phyloP scores from a whole-genome alignment of 64 coral and sea anemone genomes.

The Stichodactyla mertensii region DNA sequence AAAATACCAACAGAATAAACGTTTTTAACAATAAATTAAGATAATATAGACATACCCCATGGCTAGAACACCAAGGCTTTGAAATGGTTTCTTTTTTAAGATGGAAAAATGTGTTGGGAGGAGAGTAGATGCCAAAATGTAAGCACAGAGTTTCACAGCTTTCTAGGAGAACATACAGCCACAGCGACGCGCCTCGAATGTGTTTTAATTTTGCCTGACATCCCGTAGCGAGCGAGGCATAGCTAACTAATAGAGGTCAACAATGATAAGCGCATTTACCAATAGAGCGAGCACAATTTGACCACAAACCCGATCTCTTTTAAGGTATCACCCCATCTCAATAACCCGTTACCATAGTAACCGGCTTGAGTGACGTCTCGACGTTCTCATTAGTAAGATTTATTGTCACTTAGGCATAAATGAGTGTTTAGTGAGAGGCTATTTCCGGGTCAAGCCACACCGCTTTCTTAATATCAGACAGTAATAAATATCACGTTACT shows the following conservation, averaged over 20 bases:
- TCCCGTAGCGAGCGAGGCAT: neutral
- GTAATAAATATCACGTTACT: neutral
- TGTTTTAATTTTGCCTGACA: constrained; percentile 5
- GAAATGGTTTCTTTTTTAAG: neutral
- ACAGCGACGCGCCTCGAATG: neutral
- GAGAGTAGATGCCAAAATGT: neutral
- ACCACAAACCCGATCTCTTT: neutral
- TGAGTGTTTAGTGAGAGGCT: neutral
- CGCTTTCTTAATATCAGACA: neutral
- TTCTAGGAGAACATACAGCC: neutral
- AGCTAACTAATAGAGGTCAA: constrained; percentile 1
- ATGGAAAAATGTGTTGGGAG: neutral
- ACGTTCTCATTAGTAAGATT: neutral
- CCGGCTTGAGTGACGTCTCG: neutral
- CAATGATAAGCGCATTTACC: neutral
- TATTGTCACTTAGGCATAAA: neutral
- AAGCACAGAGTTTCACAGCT: neutral
- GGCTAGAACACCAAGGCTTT: neutral
- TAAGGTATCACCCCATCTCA: neutral
- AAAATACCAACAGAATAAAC: neutral
- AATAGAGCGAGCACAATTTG: neutral
- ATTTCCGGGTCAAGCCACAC: neutral
- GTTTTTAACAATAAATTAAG: neutral
- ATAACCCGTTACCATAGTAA: neutral
- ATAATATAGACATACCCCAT: neutral